These are phyloP conservation scores for Zootoca vivipara DNA, from an alignment of 2,113 vertebrate species.

Conservation along the genomic window DNA sequence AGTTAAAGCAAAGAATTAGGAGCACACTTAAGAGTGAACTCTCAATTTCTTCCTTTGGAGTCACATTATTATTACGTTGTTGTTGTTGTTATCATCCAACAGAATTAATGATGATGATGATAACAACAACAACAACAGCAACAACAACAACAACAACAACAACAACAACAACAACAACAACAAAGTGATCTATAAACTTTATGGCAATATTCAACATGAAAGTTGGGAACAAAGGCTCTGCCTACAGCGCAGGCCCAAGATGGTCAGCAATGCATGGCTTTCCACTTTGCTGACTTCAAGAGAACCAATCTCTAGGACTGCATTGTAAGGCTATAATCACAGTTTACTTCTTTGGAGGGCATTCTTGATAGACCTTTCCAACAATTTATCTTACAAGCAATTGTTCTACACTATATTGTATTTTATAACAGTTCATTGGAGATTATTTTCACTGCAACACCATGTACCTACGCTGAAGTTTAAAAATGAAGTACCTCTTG, in stretches of 20 bases:
- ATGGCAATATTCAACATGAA: not conserved
- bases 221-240: not conserved
- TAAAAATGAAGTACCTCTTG: not conserved
- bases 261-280: not conserved
- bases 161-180: no score
- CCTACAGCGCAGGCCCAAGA: not conserved
- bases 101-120: no score
- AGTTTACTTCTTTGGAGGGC: not conserved
- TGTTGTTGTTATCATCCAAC: no score
- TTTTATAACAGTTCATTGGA: not conserved
- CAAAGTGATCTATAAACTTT: slow-evolving; percentile 2
- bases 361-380: not conserved
- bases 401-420: no score
- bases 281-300: not conserved
- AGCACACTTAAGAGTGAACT: no score
- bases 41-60: no score
- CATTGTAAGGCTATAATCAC: not conserved
- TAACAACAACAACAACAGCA: no score
- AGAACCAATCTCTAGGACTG: not conserved
- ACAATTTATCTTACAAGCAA: not conserved
- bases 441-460: not conserved
- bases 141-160: no score
- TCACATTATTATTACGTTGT: no score
- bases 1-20: no score
- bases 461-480: not conserved